Evolutionary conservation across 2,888 invertebrate species (phyloP).

Genomic region (Noctuana brunneofusca): DNA sequence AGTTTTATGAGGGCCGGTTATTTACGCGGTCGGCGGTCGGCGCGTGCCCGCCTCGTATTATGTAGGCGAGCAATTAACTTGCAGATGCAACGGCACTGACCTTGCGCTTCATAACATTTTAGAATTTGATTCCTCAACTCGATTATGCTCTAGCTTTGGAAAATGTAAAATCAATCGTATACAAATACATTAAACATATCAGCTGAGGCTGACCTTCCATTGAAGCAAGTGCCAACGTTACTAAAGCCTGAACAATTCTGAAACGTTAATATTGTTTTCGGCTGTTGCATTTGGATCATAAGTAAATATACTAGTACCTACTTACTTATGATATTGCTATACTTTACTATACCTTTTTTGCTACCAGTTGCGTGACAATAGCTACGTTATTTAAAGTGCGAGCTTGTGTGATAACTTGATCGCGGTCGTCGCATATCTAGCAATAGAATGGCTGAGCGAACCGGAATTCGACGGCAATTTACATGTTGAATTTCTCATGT

Average conservation of each 20-base stretch:
- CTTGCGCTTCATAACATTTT: constrained; percentile 45
- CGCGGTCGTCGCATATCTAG: constrained; percentile 51
- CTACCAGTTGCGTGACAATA: constrained; percentile 54
- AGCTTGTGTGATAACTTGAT: constrained; percentile 47
- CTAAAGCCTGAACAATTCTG: background rate
- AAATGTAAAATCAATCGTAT: constrained; percentile 20
- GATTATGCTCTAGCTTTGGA: constrained; percentile 21
- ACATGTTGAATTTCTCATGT: constrained; percentile 35
- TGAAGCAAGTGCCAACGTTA: constrained; percentile 4
- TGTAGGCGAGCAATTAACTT: constrained; percentile 47
- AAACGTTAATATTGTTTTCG: too few relatives aligned
- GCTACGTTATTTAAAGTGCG: constrained; percentile 52
- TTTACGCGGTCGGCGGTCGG: constrained; percentile 42
- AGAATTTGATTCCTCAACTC: constrained; percentile 27
- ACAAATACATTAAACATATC: constrained; percentile 29
- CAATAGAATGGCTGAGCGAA: constrained; percentile 66
- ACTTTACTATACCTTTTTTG: background rate
- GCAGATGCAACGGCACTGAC: constrained; percentile 51
- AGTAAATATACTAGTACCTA: background rate
- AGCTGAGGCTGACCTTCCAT: constrained; percentile 22
- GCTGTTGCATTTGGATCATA: background rate
- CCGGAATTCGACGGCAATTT: constrained; percentile 65
- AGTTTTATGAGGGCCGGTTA: constrained; percentile 49
- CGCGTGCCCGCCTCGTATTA: constrained; percentile 48
- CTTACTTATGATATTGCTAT: background rate